phyloP scores from a whole-genome alignment of 92 coral and sea anemone genomes.

The Zoanthus sansibaricus region DNA sequence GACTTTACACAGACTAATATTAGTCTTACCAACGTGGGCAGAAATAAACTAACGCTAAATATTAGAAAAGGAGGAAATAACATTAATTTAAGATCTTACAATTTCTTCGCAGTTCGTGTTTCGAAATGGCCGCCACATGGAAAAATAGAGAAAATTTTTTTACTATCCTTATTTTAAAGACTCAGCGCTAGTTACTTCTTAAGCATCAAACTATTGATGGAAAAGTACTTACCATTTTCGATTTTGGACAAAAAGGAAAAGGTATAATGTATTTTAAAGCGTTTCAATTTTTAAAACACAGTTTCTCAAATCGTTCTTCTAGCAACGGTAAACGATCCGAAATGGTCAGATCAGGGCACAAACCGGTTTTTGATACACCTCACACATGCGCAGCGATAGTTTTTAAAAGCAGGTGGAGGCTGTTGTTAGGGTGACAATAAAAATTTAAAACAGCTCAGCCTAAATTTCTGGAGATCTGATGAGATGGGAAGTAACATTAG shows the following conservation, averaged over 20 bases:
- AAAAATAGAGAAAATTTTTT: neutral
- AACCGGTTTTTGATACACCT: neutral
- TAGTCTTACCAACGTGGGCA: slow-evolving; percentile 96
- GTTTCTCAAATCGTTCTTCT: neutral
- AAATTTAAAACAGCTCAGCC: too few species aligned
- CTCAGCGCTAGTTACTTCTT: neutral
- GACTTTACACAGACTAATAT: too few species aligned
- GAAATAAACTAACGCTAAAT: slow-evolving; percentile 98
- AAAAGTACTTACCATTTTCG: neutral
- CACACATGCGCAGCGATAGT: neutral
- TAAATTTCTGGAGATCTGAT: too few species aligned
- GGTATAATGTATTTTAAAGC: neutral
- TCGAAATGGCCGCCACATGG: too few species aligned
- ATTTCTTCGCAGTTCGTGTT: too few species aligned
- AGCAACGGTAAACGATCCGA: neutral
- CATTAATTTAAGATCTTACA: neutral
- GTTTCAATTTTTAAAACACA: neutral
- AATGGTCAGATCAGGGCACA: neutral
- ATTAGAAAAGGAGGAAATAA: neutral
- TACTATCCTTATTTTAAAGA: neutral
- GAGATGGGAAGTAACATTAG: too few species aligned
- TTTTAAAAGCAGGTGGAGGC: too few species aligned
- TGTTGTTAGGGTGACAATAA: too few species aligned
- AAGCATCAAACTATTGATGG: neutral
- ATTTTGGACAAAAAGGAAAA: neutral